A percentile compares a stretch with the other conserved stretches of the same genome.
Evolutionary conservation across 92 coral and sea anemone species (phyloP).

Genomic region (Palythoa grandiflora): DNA sequence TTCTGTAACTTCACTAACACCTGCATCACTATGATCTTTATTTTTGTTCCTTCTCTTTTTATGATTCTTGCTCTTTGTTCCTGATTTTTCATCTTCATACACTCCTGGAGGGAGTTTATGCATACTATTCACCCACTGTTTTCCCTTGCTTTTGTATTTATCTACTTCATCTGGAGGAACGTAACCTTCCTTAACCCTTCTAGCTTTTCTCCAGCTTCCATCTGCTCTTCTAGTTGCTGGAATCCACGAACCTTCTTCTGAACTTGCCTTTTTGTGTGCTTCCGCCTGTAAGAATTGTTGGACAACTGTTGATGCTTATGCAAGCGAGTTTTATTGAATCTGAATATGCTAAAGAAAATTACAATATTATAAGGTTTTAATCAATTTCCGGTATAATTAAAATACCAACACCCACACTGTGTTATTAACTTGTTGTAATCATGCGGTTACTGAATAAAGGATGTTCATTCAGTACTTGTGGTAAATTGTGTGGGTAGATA

Average conservation of each 20-base stretch:
- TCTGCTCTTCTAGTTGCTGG: conserved; percentile 95
- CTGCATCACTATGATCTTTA: conserved; percentile 62
- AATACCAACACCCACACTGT: too few relatives aligned
- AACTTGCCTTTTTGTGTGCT: not conserved
- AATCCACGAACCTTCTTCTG: conserved; percentile 82
- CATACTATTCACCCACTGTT: conserved; percentile 83
- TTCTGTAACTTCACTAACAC: conserved; percentile 61
- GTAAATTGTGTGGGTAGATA: too few relatives aligned
- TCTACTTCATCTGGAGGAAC: conserved; percentile 98
- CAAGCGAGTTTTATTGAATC: too few relatives aligned
- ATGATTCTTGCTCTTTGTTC: conserved; percentile 79
- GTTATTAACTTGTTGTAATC: too few relatives aligned
- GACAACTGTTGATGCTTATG: too few relatives aligned
- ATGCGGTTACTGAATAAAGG: too few relatives aligned
- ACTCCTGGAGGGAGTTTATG: conserved; percentile 87
- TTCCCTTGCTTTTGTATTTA: conserved; percentile 98
- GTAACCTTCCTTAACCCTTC: conserved; percentile 93
- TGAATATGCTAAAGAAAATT: too few relatives aligned
- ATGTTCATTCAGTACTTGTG: too few relatives aligned
- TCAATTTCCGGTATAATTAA: too few relatives aligned
- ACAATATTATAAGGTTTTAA: too few relatives aligned
- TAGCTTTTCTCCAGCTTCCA: conserved; percentile 98
- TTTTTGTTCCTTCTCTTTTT: conserved; percentile 74
- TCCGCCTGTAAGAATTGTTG: too few relatives aligned
- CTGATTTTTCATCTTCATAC: conserved; percentile 65